Percentiles rank a stretch among this genome's conserved stretches.
These are phyloP conservation scores for Oncopodura yosiiana DNA, from an alignment of 1,140 invertebrate genomes.

Conservation along the genomic window DNA sequence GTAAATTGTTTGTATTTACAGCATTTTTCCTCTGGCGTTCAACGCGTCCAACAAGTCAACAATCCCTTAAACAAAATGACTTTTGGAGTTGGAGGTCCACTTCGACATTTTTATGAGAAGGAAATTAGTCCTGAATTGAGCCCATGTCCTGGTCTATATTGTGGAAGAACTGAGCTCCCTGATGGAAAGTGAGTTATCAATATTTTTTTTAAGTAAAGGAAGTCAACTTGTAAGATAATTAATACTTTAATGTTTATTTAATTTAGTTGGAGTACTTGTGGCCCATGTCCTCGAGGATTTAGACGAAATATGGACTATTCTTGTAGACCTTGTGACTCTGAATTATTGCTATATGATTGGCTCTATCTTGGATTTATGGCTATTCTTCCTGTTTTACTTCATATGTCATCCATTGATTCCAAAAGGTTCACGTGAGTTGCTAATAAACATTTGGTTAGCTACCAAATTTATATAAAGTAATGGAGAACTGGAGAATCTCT, in stretches of 20 bases:
- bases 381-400: constrained; percentile 67
- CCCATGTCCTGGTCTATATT: constrained; percentile 73
- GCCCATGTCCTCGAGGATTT: constrained; percentile 75
- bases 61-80: no score
- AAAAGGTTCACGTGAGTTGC: constrained; percentile 56
- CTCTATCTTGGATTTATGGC: constrained; percentile 90
- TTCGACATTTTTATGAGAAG: constrained; percentile 24
- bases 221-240: neutral
- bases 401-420: constrained; percentile 85
- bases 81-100: no score
- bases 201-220: neutral
- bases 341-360: constrained; percentile 80
- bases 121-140: constrained; percentile 6
- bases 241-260: constrained; percentile 11
- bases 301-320: constrained; percentile 53
- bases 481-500: neutral
- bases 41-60: no score
- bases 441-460: neutral
- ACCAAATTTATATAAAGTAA: neutral
- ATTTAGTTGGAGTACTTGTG: constrained; percentile 57
- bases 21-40: no score
- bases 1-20: no score
- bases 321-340: constrained; percentile 66
- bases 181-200: constrained; percentile 48
- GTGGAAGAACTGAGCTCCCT: constrained; percentile 56